These are phyloP conservation scores for Agrenia bidenticulata DNA, from an alignment of 2,888 invertebrate species.

Conservation along the genomic window DNA sequence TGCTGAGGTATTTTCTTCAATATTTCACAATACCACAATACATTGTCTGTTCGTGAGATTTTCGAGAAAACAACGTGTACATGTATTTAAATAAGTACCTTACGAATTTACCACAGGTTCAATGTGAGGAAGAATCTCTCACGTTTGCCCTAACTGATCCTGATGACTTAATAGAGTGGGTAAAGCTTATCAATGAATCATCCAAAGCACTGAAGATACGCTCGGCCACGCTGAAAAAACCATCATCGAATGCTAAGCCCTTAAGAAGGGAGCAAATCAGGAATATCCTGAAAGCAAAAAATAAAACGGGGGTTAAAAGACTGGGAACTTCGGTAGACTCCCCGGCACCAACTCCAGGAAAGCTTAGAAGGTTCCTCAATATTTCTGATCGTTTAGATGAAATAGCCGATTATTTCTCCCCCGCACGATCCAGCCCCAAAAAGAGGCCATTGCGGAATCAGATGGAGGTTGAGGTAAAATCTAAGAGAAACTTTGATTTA, in stretches of 20 bases:
- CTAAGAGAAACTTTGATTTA: no score
- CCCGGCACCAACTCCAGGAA: slow-evolving; percentile 43
- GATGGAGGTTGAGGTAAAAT: no score
- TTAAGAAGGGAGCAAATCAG: slow-evolving; percentile 42
- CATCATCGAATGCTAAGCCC: slow-evolving; percentile 37
- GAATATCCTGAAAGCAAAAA: slow-evolving; percentile 30
- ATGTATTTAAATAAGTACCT: no score
- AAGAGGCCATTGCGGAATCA: background rate
- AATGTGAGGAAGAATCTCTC: slow-evolving; percentile 34
- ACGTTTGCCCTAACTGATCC: slow-evolving; percentile 32
- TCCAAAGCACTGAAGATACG: slow-evolving; percentile 32
- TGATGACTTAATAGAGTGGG: slow-evolving; percentile 41
- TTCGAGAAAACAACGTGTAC: no score
- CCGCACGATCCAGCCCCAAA: slow-evolving; percentile 18
- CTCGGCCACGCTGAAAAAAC: slow-evolving; percentile 40
- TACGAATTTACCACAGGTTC: slow-evolving; percentile 23
- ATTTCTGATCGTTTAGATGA: slow-evolving; percentile 45
- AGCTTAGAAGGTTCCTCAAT: slow-evolving; percentile 41
- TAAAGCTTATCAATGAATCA: slow-evolving; percentile 30
- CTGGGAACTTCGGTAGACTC: slow-evolving; percentile 24
- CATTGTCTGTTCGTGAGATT: no score
- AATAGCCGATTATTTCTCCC: slow-evolving; percentile 42
- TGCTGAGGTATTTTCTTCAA: slow-evolving; percentile 29
- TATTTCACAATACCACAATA: no score
- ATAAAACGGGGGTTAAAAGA: slow-evolving; percentile 30